These are phyloP conservation scores for Rhinolophus sinicus DNA, from an alignment of 2,113 vertebrate species.

Conservation along the genomic window DNA sequence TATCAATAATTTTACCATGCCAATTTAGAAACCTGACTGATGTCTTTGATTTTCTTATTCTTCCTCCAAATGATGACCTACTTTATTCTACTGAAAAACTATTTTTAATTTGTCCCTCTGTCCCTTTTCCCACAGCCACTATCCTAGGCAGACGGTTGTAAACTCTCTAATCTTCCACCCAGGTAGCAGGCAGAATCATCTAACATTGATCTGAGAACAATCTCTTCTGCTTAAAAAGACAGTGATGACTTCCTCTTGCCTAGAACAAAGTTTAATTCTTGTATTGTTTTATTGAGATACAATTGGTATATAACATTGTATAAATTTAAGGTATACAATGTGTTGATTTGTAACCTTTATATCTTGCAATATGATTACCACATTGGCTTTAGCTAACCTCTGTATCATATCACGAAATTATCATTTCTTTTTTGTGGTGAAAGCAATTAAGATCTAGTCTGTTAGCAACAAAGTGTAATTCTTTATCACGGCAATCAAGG, in stretches of 20 bases:
- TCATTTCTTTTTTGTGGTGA: neutral
- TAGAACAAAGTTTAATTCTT: neutral
- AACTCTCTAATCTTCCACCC: neutral
- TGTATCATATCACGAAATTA: neutral
- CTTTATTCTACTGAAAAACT: constrained; percentile 28
- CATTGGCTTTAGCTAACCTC: neutral
- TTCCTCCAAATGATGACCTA: constrained; percentile 23
- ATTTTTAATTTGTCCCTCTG: constrained; percentile 39
- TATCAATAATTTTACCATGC: neutral
- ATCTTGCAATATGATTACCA: neutral
- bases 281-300: neutral
- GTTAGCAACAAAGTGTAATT: neutral
- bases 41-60: constrained; percentile 20
- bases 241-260: neutral
- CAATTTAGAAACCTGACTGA: neutral
- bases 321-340: neutral
- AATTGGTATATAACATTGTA: neutral
- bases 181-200: neutral
- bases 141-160: constrained; percentile 23
- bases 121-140: constrained; percentile 58
- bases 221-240: neutral
- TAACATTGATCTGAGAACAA: neutral
- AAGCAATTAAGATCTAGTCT: neutral
- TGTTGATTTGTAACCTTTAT: neutral
- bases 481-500: neutral